Evolutionary conservation across 2,113 vertebrate genomes (phyloP).

Genomic region (Thermophis baileyi): DNA sequence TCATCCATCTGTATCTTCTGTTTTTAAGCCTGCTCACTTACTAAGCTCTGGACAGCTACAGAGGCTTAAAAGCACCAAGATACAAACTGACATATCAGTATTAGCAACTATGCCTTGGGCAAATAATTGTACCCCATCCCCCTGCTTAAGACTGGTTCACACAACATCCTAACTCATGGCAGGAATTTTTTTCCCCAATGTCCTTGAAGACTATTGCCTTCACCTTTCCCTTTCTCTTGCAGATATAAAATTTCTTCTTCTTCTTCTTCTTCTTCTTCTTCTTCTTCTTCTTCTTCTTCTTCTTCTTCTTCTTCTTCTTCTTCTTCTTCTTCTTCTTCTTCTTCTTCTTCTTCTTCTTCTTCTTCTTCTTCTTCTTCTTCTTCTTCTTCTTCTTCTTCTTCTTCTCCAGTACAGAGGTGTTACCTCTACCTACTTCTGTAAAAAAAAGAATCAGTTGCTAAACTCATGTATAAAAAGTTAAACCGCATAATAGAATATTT

Average conservation of each 20-base stretch:
- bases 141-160: not conserved
- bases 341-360: slow-evolving; percentile 16
- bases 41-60: not conserved
- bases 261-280: no score
- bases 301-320: no score
- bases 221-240: not conserved
- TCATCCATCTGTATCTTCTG: not conserved
- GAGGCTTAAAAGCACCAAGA: not conserved
- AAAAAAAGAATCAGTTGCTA: slow-evolving; percentile 41
- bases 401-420: slow-evolving; percentile 34
- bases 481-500: slow-evolving; percentile 47
- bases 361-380: slow-evolving; percentile 25
- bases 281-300: no score
- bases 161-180: not conserved
- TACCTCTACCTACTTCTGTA: slow-evolving; percentile 34
- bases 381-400: slow-evolving; percentile 5
- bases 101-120: not conserved
- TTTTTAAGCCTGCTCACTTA: not conserved
- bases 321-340: slow-evolving; percentile 15
- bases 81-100: not conserved
- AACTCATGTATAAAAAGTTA: slow-evolving; percentile 49
- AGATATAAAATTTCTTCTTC: not conserved
- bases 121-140: not conserved
- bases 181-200: not conserved
- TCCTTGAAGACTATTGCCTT: not conserved